Conservation (phyloP, 2,797 vertebrate species). For the Luscinia megarhynchos region DNA sequence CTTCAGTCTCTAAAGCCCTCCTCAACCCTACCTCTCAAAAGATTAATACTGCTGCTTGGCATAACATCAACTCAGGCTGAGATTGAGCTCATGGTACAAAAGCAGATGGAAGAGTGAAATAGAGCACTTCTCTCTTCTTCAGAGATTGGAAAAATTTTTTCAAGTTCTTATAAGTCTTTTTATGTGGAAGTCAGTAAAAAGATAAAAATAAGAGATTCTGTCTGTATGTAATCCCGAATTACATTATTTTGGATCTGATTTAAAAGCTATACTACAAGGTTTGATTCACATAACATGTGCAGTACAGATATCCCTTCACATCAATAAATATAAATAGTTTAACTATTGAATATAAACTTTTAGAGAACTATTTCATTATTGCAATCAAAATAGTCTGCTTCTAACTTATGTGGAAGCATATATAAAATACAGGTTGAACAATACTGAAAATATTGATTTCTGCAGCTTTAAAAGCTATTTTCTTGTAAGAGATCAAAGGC, state of each 20-base stretch:
- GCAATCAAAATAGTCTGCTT: constrained; percentile 43
- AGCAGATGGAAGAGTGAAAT: constrained; percentile 32
- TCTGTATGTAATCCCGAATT: constrained; percentile 30
- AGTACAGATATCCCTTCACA: constrained; percentile 35
- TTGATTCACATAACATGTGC: constrained; percentile 56
- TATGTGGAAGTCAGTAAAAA: constrained; percentile 43
- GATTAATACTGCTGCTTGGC: neutral
- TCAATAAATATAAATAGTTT: constrained; percentile 39
- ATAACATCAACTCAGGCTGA: neutral
- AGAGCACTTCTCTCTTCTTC: neutral
- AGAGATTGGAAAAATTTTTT: neutral
- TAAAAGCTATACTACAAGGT: constrained; percentile 4
- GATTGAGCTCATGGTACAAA: neutral
- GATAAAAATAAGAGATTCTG: constrained; percentile 33
- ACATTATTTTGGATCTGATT: constrained; percentile 36
- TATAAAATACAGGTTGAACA: neutral
- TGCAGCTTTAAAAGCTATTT: constrained; percentile 25
- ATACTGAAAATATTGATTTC: neutral
- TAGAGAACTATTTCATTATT: constrained; percentile 46
- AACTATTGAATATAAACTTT: constrained; percentile 57
- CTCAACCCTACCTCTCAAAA: neutral
- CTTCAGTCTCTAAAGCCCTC: neutral
- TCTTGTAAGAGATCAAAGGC: constrained; percentile 43
- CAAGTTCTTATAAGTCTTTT: constrained; percentile 24
- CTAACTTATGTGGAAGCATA: constrained; percentile 3